These are phyloP conservation scores for Melierax canorus DNA, from an alignment of 2,113 vertebrate species.

Conservation along the genomic window DNA sequence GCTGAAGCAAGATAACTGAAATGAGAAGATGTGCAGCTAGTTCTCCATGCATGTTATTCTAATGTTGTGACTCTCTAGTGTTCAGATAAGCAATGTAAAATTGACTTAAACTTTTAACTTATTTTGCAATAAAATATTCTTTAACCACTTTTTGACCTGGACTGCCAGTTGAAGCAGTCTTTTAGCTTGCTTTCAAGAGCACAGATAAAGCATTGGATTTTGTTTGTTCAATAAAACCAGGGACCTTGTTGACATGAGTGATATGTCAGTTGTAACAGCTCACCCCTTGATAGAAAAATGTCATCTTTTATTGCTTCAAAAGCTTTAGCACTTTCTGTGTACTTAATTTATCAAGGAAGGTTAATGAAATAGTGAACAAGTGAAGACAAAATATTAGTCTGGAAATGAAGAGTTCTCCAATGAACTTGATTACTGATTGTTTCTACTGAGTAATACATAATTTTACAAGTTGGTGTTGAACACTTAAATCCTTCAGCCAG, in stretches of 20 bases:
- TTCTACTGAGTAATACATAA: rapidly evolving
- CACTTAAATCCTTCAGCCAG: not conserved
- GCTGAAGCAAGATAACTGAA: not conserved
- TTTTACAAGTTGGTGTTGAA: not conserved
- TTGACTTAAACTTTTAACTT: not conserved
- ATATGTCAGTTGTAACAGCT: not conserved
- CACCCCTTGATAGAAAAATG: not conserved
- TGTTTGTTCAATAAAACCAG: not conserved
- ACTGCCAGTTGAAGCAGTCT: not conserved
- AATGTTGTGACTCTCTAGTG: not conserved
- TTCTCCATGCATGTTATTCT: not conserved
- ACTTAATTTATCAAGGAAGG: not conserved
- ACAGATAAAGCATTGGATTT: not conserved
- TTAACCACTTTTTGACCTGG: not conserved
- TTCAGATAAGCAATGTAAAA: not conserved
- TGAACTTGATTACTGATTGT: not conserved
- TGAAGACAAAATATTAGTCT: not conserved
- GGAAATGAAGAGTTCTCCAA: not conserved
- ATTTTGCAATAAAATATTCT: not conserved
- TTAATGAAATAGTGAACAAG: not conserved
- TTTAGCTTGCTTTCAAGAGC: not conserved
- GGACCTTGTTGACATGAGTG: not conserved
- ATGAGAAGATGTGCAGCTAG: not conserved
- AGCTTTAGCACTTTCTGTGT: not conserved
- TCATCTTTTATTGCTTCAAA: not conserved